Conservation (phyloP, 2,113 vertebrate genomes). For the Psittacula cyanocephala region DNA sequence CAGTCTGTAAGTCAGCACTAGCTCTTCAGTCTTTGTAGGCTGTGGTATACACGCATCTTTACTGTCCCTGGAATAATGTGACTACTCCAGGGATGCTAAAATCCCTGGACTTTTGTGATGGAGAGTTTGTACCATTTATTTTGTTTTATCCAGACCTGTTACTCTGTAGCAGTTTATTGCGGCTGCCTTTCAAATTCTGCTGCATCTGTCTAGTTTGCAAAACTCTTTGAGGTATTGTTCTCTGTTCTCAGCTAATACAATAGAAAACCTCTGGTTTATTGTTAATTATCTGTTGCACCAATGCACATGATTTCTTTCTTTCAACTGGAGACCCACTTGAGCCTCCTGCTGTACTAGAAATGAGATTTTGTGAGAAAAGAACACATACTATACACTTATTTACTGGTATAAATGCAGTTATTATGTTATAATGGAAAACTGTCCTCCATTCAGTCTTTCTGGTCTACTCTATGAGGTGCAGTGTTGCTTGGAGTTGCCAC, state of each 20-base stretch:
- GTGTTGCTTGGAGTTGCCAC: neutral
- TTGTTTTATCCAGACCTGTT: neutral
- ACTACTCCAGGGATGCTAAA: neutral
- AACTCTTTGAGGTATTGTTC: neutral
- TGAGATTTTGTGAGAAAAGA: neutral
- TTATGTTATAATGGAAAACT: neutral
- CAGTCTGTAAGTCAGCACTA: neutral
- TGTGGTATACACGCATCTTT: neutral
- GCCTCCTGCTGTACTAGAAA: neutral
- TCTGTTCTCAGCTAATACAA: neutral
- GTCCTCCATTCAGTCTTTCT: neutral
- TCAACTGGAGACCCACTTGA: neutral
- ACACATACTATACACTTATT: neutral
- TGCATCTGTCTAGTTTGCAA: neutral
- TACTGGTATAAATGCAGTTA: neutral
- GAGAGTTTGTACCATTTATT: neutral
- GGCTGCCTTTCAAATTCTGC: neutral
- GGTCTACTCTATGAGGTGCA: neutral
- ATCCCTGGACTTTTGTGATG: neutral
- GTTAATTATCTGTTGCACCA: neutral
- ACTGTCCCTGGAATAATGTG: neutral
- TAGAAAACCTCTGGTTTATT: neutral
- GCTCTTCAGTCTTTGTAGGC: neutral
- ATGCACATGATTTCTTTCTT: neutral
- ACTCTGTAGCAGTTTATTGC: neutral